Conservation (phyloP, 1,140 invertebrate species). For the Penaeus japonicus region DNA sequence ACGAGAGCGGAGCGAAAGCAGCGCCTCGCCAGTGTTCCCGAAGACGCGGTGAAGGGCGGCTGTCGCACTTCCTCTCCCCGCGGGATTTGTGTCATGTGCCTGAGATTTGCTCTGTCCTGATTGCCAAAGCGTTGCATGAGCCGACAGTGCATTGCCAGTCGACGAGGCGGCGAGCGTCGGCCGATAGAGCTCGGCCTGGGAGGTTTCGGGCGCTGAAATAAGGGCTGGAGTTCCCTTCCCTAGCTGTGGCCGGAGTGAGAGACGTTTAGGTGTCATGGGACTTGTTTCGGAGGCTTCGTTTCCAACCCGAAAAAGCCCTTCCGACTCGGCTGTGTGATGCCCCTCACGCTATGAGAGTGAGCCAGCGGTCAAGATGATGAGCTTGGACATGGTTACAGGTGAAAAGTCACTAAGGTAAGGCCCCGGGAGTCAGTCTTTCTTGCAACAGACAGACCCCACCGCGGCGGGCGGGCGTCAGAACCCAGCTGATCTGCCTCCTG, state of each 20-base stretch:
- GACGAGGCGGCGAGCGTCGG: neutral
- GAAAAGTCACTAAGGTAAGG: conserved; percentile 41
- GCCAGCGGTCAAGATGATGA: conserved; percentile 44
- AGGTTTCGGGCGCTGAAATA: neutral
- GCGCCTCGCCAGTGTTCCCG: conserved; percentile 8
- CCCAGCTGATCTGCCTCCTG: too few species aligned
- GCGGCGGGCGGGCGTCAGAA: too few species aligned
- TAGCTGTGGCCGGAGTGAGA: neutral
- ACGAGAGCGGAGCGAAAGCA: neutral
- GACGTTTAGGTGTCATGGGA: neutral
- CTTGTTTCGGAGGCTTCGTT: neutral
- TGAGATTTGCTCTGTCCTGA: neutral
- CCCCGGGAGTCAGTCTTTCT: too few species aligned
- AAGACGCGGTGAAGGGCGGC: neutral
- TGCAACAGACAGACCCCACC: too few species aligned
- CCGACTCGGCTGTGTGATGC: conserved; percentile 11
- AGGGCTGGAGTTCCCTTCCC: neutral
- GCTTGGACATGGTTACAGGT: conserved; percentile 25
- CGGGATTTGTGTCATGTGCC: conserved; percentile 24
- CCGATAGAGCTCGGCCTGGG: neutral
- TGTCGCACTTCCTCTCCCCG: neutral
- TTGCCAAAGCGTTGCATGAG: neutral
- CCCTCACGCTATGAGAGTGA: conserved; percentile 42
- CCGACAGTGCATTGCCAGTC: neutral
- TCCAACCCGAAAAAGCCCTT: neutral